These are phyloP conservation scores for Drosophila watanabei DNA, from an alignment of 1,140 invertebrate genomes.

Conservation along the genomic window DNA sequence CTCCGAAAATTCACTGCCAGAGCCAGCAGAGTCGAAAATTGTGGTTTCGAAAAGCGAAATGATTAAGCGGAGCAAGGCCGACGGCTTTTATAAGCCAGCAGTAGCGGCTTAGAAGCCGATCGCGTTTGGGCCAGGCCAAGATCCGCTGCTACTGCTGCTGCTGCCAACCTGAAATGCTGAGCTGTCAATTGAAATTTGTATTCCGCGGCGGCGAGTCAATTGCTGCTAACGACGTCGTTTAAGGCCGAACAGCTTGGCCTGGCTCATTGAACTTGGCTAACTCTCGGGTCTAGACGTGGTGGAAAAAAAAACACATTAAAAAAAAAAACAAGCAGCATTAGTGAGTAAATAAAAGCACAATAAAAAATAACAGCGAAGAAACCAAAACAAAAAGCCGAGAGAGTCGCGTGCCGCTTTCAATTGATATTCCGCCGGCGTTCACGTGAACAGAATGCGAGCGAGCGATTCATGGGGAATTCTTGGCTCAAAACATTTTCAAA, in stretches of 20 bases:
- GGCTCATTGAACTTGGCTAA: conserved; percentile 73
- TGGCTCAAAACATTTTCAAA: conserved; percentile 38
- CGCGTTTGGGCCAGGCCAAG: conserved; percentile 32
- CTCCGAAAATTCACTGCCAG: conserved; percentile 45
- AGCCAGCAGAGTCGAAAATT: conserved; percentile 25
- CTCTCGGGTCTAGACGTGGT: conserved; percentile 34
- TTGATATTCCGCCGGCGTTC: conserved; percentile 38
- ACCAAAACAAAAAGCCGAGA: conserved; percentile 39
- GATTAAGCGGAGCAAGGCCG: conserved; percentile 73
- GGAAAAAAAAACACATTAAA: neutral
- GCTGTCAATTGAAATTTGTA: conserved; percentile 66
- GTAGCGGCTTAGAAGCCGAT: conserved; percentile 17
- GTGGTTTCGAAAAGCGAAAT: conserved; percentile 45
- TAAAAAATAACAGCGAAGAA: conserved; percentile 30
- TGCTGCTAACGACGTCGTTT: conserved; percentile 44
- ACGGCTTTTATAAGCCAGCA: conserved; percentile 52
- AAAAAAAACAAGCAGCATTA: conserved; percentile 14
- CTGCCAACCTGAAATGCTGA: conserved; percentile 15
- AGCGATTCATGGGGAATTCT: conserved; percentile 49
- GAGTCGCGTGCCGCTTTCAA: conserved; percentile 69
- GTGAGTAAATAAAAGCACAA: conserved; percentile 36
- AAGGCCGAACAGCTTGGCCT: conserved; percentile 53
- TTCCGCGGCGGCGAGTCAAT: conserved; percentile 42
- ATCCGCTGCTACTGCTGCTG: no score
- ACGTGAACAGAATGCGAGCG: conserved; percentile 47